Conservation (phyloP, 2,797 vertebrate genomes). For the Trematomus bernacchii region DNA sequence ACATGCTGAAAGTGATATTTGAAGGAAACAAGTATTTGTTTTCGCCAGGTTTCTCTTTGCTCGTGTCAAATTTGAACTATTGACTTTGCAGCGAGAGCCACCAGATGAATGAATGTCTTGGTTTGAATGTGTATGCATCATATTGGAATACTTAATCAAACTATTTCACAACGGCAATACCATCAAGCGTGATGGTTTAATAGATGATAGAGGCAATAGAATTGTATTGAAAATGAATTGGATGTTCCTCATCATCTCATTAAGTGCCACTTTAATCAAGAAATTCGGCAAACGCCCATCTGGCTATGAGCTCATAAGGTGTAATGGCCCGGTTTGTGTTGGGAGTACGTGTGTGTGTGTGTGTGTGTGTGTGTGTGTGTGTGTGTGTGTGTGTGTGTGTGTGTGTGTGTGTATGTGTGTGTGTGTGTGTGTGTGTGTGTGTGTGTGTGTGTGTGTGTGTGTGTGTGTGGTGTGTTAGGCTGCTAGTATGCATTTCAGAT, state of each 20-base stretch:
- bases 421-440: conserved; percentile 16
- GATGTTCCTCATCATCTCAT: conserved; percentile 18
- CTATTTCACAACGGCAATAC: conserved; percentile 1
- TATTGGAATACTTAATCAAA: conserved; percentile 18
- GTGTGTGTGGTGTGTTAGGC: neutral
- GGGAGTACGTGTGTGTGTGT: conserved; percentile 8
- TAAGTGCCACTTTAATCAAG: conserved; percentile 43
- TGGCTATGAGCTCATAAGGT: conserved; percentile 22
- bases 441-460: conserved; percentile 40
- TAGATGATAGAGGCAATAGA: conserved; percentile 11
- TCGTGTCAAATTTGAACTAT: conserved; percentile 25
- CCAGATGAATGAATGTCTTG: neutral
- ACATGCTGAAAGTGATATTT: conserved; percentile 29
- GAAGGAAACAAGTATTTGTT: conserved; percentile 19
- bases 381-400: neutral
- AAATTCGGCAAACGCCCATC: conserved; percentile 22
- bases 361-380: conserved; percentile 1
- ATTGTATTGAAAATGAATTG: conserved; percentile 29
- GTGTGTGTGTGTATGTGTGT: conserved; percentile 11
- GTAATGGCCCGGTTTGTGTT: conserved; percentile 17
- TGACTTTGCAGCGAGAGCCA: conserved; percentile 12
- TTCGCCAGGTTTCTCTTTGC: conserved; percentile 1
- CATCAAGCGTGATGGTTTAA: conserved; percentile 32
- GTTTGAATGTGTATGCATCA: neutral
- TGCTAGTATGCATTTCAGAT: conserved; percentile 13